Base-by-base conservation (phyloP, 2,888 invertebrate species). In the Diloba caeruleocephala region DNA sequence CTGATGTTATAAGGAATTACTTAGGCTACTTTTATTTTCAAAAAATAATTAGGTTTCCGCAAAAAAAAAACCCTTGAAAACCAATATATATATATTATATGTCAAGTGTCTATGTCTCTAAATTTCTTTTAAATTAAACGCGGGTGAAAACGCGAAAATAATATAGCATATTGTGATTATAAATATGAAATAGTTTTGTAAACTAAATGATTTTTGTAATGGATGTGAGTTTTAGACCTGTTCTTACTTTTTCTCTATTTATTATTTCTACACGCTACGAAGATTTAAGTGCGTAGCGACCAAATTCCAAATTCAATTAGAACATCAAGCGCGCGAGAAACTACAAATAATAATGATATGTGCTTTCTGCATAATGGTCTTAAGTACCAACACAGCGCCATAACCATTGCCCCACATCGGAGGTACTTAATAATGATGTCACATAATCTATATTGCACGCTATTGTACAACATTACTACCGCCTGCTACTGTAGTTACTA, bases 391-490 rank as follows among this genome's bases (percentile, higher is more conserved):
- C 6, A 38, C 45, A 33, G 43, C 21, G 54, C 54, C 28, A 54
- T 63, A 63, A 64, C 62, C 59, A 19, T 68, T 70, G 60, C 14
- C 54, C 71, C 53, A 62, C 49, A 70, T 66, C 31, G 49, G 43
- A 32, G 43, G 33, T 50, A 41, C 42, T 38, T 41, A 56, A 42
- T 64, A 67, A 69, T 73, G 71, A 74, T 70, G 66, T 73, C 76
- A 74, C 56, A 63, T 71, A 71, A 76, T 75, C 69, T 68, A 52
- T 66, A 67, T 61, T 50, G 54, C 75, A 67, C 32, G 34, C 58
- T 29, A 41, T 41, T 51, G 32, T 52, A 48, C 19, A 28, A 36
- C 25, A 58, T 59, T 58, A 59, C 59, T 15, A 34, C 38, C 58
- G 51, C 38, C 42, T 42, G 51, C 9, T 46, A 17, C 46, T 39